Evolutionary conservation across 2,888 invertebrate species (phyloP), one percentile per base, ranked within the genome.

Genomic region (Drosophila formosana): DNA sequence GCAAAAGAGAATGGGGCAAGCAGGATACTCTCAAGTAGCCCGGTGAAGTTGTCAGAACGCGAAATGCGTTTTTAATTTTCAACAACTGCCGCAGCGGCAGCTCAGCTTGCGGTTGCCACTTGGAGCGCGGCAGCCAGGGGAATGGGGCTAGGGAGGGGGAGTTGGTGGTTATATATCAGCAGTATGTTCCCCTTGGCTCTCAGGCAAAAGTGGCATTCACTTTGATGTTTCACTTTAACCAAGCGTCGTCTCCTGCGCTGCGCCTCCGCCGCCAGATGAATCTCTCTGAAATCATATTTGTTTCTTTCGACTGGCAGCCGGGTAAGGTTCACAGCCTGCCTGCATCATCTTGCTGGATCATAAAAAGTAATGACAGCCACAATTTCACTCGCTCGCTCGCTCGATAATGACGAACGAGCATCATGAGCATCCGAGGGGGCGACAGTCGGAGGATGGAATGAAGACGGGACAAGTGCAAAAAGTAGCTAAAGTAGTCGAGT

Each of bases 351-450:
- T 80, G 84, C 64, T 78, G 84, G 72, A 60, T 67, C 84, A 89
- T 84, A 84, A 84, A 86, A 89, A 83, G 84, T 84, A 89, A 84
- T 87, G 89, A 89, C 88, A 84, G 85, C 74, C 74, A 78, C 78
- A 82, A 88, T 76, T 87, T 78, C 67, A 63, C 80, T 66, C 63
- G 71, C 64, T 58, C 49, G 13, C 53, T 51, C 62, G 73, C 84
- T 66, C 82, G 82, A 89, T 89, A 89, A 89, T 89, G 90, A 88
- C 70, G 72, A 70, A 74, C 55, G 75, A 68, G 28, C 9, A 25
- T 23, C 26, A 57, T 47, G 47, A 34, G 50, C 13, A 34, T 3
- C 5, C 26, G 49, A 3, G 30, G 26, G n/a, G 46, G 47, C 30
- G 18, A 9, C 39, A 39, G 50, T 57, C 28, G 25, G 34, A 51